A percentile compares a stretch with the other conserved stretches of the same genome.
phyloP scores from a whole-genome alignment of 64 coral and sea anemone species.

The Cladopsammia gracilis region DNA sequence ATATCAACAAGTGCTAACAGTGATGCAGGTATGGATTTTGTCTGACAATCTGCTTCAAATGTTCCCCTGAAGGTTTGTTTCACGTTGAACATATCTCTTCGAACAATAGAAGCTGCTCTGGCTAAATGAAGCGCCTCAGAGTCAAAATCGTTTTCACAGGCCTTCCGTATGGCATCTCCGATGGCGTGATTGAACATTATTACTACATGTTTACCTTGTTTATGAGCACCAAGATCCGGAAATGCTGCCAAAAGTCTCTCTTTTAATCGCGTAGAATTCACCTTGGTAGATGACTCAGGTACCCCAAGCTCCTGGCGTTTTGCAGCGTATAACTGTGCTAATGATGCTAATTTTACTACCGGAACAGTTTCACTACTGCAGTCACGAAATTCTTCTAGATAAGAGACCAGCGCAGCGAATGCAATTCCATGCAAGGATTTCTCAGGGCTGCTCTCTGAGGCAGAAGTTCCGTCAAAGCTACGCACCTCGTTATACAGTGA shows the following conservation, averaged over 20 bases:
- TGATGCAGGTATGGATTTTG: constrained; percentile 46
- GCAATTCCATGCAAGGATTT: constrained; percentile 21
- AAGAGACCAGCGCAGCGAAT: too few species aligned
- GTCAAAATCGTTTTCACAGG: constrained; percentile 11
- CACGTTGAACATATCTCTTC: constrained; percentile 54
- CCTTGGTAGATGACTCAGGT: background rate
- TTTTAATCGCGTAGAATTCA: constrained; percentile 32
- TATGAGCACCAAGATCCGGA: constrained; percentile 6
- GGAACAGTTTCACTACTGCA: background rate
- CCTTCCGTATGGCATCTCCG: constrained; percentile 26
- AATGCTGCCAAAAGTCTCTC: constrained; percentile 28
- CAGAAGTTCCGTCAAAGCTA: background rate
- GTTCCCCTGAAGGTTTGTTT: constrained; percentile 53
- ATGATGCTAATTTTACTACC: background rate
- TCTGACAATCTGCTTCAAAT: constrained; percentile 26
- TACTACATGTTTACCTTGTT: constrained; percentile 34
- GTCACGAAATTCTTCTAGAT: background rate
- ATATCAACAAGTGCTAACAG: constrained; percentile 15
- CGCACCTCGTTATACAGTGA: background rate
- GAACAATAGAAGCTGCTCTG: constrained; percentile 19
- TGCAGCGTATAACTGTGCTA: background rate
- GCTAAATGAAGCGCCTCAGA: constrained; percentile 33
- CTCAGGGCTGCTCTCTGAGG: background rate
- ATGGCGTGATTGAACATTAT: constrained; percentile 28
- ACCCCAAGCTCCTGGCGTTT: constrained; percentile 24